These are phyloP conservation scores for Scelioninae gen. 1 DNA, from an alignment of 2,888 invertebrate genomes.

Conservation along the genomic window DNA sequence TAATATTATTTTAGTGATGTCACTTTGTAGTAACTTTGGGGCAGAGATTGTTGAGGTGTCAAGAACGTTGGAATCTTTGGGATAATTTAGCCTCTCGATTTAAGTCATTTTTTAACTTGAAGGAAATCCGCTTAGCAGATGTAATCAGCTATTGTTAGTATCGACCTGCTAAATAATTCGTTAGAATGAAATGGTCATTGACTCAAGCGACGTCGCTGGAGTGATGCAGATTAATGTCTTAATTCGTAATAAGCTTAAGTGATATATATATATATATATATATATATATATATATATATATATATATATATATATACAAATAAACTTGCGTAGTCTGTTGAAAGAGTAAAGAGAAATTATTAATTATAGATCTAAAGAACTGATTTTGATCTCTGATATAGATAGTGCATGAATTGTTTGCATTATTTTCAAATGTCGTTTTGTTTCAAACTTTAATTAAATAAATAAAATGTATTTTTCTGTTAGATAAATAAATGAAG, in stretches of 20 bases:
- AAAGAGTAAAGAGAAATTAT: conserved; percentile 9
- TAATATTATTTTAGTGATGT: conserved; percentile 70
- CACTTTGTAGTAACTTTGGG: conserved; percentile 59
- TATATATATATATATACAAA: background rate
- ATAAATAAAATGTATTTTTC: no score
- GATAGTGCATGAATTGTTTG: background rate
- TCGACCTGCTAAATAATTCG: conserved; percentile 34
- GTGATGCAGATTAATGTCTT: conserved; percentile 46
- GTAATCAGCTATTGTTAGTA: conserved; percentile 21
- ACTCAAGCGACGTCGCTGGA: conserved; percentile 46
- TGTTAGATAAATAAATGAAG: no score
- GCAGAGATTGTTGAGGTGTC: conserved; percentile 67
- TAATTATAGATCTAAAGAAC: conserved; percentile 32
- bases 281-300: background rate
- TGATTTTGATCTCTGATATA: conserved; percentile 1
- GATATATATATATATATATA: conserved; percentile 19
- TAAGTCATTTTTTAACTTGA: conserved; percentile 14
- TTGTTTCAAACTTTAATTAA: no score
- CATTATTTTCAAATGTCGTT: no score
- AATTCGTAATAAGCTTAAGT: conserved; percentile 46
- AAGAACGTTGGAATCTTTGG: conserved; percentile 32
- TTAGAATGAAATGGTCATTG: conserved; percentile 58
- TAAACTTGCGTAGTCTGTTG: conserved; percentile 8
- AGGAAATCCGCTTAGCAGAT: conserved; percentile 13
- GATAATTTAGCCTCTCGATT: conserved; percentile 34